These are phyloP conservation scores for Leptobrachium ailaonicum DNA, from an alignment of 2,113 vertebrate genomes.

Conservation along the genomic window DNA sequence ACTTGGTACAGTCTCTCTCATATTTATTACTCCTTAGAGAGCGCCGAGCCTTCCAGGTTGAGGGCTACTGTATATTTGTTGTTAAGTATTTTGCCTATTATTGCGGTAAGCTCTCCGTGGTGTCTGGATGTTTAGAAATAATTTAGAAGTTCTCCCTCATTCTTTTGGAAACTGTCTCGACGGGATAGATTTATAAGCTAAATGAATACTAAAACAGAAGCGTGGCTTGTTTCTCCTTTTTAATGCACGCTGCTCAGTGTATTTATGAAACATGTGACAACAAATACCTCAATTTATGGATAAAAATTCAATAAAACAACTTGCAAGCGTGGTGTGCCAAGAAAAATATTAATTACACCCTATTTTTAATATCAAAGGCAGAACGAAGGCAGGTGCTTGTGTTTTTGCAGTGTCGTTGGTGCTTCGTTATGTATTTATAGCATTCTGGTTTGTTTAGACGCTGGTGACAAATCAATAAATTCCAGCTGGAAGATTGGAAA, in stretches of 20 bases:
- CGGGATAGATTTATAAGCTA: conserved; percentile 40
- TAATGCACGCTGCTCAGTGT: conserved; percentile 9
- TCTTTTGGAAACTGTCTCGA: conserved; percentile 41
- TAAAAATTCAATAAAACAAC: not conserved
- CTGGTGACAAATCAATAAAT: too few relatives aligned
- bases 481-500: too few relatives aligned
- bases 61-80: conserved; percentile 25
- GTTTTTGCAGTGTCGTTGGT: too few relatives aligned
- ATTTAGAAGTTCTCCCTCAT: conserved; percentile 18
- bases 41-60: conserved; percentile 19
- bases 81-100: conserved; percentile 39
- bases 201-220: conserved; percentile 21
- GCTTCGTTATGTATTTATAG: too few relatives aligned
- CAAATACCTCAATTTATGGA: not conserved
- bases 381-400: too few relatives aligned
- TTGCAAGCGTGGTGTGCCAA: too few relatives aligned
- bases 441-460: too few relatives aligned
- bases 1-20: conserved; percentile 4
- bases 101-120: not conserved
- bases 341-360: too few relatives aligned
- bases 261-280: conserved; percentile 22
- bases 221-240: conserved; percentile 11
- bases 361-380: too few relatives aligned
- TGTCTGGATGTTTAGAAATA: conserved; percentile 45
- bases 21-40: conserved; percentile 27